Percentiles rank a stretch among this genome's conserved stretches.
phyloP scores from a whole-genome alignment of 1,140 invertebrate genomes.

The Brachionus rubens region DNA sequence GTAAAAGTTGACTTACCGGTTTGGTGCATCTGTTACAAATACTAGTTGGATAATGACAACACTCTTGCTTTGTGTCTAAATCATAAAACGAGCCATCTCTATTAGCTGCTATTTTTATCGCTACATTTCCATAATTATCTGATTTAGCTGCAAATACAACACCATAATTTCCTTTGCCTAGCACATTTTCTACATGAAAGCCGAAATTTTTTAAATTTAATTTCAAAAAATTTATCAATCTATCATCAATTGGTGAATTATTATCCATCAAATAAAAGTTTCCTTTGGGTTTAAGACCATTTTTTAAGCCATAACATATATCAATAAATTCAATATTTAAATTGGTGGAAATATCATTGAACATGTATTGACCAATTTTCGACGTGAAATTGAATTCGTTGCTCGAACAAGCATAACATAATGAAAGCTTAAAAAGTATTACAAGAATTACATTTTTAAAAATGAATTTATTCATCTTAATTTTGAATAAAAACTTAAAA shows the following conservation, averaged over 20 bases:
- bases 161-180: conserved; percentile 29
- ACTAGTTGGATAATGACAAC: background rate
- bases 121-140: conserved; percentile 29
- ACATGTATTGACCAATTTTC: background rate
- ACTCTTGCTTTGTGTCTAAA: conserved; percentile 14
- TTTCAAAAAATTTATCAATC: conserved; percentile 1
- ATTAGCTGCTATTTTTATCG: conserved; percentile 26
- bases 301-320: background rate
- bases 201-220: background rate
- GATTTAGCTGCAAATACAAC: conserved; percentile 27
- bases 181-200: background rate
- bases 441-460: background rate
- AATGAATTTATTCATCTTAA: no score
- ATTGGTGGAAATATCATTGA: background rate
- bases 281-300: background rate
- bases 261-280: conserved; percentile 24
- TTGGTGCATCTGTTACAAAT: background rate
- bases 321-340: conserved; percentile 35
- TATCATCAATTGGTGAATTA: background rate
- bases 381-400: background rate
- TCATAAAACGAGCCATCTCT: conserved; percentile 17
- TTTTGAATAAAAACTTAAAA: no score
- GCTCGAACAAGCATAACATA: background rate
- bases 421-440: background rate
- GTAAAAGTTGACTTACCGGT: background rate